Conservation (phyloP, 1,140 invertebrate species). For the Diorhabda elongata region DNA sequence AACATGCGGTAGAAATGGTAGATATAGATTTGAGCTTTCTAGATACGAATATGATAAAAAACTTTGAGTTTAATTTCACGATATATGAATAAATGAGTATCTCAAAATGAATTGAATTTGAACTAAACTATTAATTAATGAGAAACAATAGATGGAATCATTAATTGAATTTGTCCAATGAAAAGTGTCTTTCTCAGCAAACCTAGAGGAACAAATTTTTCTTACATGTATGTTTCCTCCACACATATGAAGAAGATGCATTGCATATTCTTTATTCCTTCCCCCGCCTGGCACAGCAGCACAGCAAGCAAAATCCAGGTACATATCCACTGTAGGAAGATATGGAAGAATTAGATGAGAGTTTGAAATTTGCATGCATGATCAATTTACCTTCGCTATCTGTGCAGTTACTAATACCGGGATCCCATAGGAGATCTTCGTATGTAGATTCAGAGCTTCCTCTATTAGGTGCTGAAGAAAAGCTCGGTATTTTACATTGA, state of each 20-base stretch:
- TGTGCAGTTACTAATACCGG: constrained; percentile 67
- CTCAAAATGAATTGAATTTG: no score
- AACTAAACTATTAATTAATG: no score
- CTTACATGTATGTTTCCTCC: constrained; percentile 82
- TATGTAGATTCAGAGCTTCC: constrained; percentile 48
- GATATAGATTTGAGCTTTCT: no score
- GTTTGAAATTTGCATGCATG: no score
- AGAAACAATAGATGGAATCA: no score
- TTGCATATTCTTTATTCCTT: constrained; percentile 90
- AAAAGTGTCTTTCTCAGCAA: no score
- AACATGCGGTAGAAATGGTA: no score
- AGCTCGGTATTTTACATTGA: constrained; percentile 70
- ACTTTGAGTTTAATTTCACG: no score
- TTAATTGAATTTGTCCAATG: no score
- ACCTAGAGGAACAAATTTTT: constrained; percentile 11
- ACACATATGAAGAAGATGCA: constrained; percentile 83
- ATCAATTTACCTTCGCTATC: constrained; percentile 66
- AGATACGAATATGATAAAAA: no score
- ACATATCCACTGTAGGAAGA: constrained; percentile 66
- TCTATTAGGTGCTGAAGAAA: constrained; percentile 37
- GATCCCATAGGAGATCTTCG: constrained; percentile 84
- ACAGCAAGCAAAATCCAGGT: constrained; percentile 89
- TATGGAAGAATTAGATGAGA: no score
- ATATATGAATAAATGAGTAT: no score
- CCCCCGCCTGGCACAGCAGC: constrained; percentile 85